Conservation (phyloP, 2,888 invertebrate genomes). For the Zygogramma bicolorata region DNA sequence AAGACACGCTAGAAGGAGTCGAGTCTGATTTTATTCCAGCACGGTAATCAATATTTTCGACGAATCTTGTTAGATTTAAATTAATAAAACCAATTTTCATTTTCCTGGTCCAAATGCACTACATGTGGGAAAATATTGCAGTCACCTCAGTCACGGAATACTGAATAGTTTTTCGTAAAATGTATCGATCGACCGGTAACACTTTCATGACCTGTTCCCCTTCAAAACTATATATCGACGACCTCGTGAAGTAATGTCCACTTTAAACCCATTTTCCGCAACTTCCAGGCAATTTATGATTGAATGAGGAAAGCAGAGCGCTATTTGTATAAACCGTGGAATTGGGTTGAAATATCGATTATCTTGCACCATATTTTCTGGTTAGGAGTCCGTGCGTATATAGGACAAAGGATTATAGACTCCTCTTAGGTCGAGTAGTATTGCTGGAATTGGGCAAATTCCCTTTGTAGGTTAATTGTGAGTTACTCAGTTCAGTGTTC, state of each 20-base stretch:
- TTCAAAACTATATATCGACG: neutral
- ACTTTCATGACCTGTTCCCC: neutral
- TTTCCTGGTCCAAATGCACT: too few relatives aligned
- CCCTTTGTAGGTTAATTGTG: neutral
- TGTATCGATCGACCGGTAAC: neutral
- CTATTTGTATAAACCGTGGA: slow-evolving; percentile 41
- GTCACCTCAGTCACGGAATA: too few relatives aligned
- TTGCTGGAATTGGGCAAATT: slow-evolving; percentile 9
- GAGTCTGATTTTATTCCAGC: too few relatives aligned
- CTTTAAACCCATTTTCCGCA: neutral
- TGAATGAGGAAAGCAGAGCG: slow-evolving; percentile 14
- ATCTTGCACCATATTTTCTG: slow-evolving; percentile 49
- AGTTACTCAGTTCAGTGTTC: neutral
- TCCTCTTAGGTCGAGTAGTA: slow-evolving; percentile 10
- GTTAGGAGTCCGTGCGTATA: slow-evolving; percentile 23
- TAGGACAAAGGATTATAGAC: slow-evolving; percentile 19
- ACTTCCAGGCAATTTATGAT: neutral
- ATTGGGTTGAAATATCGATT: slow-evolving; percentile 50
- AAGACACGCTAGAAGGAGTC: too few relatives aligned
- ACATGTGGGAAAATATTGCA: too few relatives aligned
- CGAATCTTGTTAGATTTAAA: too few relatives aligned
- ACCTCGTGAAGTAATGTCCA: neutral
- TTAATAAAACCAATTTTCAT: too few relatives aligned
- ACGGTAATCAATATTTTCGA: too few relatives aligned
- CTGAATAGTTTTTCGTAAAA: neutral